Evolutionary conservation across 2,797 vertebrate species (phyloP).

Genomic region (Valencia hispanica): DNA sequence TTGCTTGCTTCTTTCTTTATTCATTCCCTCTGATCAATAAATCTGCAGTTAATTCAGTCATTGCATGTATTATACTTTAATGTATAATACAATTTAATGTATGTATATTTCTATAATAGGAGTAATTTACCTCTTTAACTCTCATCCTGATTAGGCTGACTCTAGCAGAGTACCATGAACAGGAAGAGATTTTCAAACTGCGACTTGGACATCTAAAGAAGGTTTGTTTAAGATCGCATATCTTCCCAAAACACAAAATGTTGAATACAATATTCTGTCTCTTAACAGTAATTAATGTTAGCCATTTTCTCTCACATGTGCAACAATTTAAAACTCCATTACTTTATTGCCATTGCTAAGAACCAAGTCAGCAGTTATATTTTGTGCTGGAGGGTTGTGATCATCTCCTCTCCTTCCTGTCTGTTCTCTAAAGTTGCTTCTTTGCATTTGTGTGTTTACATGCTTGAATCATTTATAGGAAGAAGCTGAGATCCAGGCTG

Average conservation of each 20-base stretch:
- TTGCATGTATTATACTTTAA: not conserved
- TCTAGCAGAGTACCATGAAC: constrained; percentile 97
- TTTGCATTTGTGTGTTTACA: constrained; percentile 64
- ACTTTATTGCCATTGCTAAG: not conserved
- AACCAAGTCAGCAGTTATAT: constrained; percentile 61
- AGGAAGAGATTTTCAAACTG: constrained; percentile 99
- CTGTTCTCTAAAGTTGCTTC: constrained; percentile 56
- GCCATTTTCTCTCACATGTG: not conserved
- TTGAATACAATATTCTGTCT: not conserved
- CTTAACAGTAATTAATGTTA: not conserved
- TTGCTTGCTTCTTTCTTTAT: not conserved
- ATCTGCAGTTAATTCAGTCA: not conserved
- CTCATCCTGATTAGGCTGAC: constrained; percentile 84
- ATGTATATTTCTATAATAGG: not conserved
- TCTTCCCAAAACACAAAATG: not conserved
- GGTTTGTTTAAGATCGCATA: constrained; percentile 76
- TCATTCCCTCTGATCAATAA: not conserved
- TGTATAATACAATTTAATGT: too few relatives aligned
- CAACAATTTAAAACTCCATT: not conserved
- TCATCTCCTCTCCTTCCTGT: constrained; percentile 57
- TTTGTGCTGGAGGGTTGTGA: constrained; percentile 62
- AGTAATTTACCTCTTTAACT: constrained; percentile 6
- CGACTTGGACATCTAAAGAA: constrained; percentile 98
- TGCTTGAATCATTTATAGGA: constrained; percentile 89
- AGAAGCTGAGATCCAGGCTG: constrained; percentile 99